Evolutionary conservation across 2,888 invertebrate species (phyloP).

Genomic region (Cephus pulcher): DNA sequence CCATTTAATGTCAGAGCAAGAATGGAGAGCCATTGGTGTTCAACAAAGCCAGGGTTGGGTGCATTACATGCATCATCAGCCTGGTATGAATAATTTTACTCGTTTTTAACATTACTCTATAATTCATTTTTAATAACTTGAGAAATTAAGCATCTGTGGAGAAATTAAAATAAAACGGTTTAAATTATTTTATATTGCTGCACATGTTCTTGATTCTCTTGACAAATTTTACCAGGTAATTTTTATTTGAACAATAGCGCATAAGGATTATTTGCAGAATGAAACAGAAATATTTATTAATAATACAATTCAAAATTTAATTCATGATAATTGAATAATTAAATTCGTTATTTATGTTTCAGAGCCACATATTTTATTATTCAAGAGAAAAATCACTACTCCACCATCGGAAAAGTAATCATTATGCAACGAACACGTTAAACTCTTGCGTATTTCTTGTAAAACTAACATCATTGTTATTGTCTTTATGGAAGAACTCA

Average conservation of each 20-base stretch:
- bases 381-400: constrained; percentile 78
- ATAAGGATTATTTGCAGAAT: no score
- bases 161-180: no score
- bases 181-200: no score
- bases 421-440: constrained; percentile 3
- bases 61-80: constrained; percentile 96
- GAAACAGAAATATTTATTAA: no score
- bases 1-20: constrained; percentile 92
- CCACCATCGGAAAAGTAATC: constrained; percentile 61
- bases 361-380: constrained; percentile 93
- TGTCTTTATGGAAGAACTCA: constrained; percentile 37
- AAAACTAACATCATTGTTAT: constrained; percentile 38
- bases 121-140: background rate
- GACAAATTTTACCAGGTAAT: no score
- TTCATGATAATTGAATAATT: no score
- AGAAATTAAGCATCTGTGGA: no score
- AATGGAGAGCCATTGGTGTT: constrained; percentile 95
- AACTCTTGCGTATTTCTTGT: background rate
- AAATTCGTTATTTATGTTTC: constrained; percentile 54
- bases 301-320: no score
- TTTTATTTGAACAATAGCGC: no score
- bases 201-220: no score
- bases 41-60: constrained; percentile 98
- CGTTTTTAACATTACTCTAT: constrained; percentile 3
- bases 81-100: constrained; percentile 72